Conservation (phyloP, 2,888 invertebrate species). For the Eristalis intricaria region DNA sequence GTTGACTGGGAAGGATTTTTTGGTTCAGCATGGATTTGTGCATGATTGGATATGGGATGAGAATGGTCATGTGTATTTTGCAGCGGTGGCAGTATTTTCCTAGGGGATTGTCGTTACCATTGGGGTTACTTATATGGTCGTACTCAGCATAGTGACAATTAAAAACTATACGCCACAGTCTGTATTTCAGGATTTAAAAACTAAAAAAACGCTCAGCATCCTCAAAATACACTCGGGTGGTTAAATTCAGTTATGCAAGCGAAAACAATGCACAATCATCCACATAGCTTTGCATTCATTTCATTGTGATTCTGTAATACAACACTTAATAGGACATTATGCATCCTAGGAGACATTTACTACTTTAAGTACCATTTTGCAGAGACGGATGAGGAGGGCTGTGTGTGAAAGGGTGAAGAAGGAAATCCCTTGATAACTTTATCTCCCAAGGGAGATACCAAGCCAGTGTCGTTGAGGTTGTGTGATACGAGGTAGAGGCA, state of each 20-base stretch:
- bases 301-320: background rate
- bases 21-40: constrained; percentile 7
- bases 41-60: constrained; percentile 5
- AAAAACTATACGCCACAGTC: constrained; percentile 14
- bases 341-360: background rate
- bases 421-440: constrained; percentile 23
- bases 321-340: constrained; percentile 24
- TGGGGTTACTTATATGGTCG: constrained; percentile 1
- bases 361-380: background rate
- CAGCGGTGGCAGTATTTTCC: constrained; percentile 1
- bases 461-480: background rate
- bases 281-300: constrained; percentile 9
- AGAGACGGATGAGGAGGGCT: background rate
- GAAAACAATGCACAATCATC: constrained; percentile 22
- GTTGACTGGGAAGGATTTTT: constrained; percentile 10
- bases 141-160: constrained; percentile 12
- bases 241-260: constrained; percentile 23
- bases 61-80: background rate
- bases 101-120: constrained; percentile 1
- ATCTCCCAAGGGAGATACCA: constrained; percentile 11
- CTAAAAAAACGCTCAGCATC: background rate
- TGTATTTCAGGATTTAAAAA: background rate
- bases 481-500: background rate
- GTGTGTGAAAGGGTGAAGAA: background rate
- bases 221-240: constrained; percentile 2